These are phyloP conservation scores for Allophyes oxyacanthae DNA, from an alignment of 2,888 invertebrate genomes.

Conservation along the genomic window DNA sequence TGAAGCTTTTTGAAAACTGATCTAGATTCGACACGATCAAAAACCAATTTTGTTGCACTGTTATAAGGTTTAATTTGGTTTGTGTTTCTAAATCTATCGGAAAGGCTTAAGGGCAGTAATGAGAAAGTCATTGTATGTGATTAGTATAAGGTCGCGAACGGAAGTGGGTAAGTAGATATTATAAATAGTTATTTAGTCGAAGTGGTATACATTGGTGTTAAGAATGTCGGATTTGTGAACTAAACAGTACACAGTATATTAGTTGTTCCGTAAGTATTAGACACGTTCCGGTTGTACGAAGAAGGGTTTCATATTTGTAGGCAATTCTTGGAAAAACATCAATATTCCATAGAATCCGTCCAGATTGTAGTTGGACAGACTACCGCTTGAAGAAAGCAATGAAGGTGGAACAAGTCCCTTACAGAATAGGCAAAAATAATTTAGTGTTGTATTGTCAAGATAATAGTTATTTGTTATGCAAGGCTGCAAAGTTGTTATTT, in stretches of 20 bases:
- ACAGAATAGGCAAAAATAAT: no score
- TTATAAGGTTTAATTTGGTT: conserved; percentile 2
- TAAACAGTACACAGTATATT: not conserved
- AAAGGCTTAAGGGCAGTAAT: conserved; percentile 64
- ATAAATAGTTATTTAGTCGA: conserved; percentile 63
- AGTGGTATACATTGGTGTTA: conserved; percentile 71
- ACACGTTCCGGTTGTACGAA: conserved; percentile 8
- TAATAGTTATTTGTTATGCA: no score
- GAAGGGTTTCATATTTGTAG: conserved; percentile 3
- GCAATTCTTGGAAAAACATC: conserved; percentile 17
- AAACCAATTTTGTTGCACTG: not conserved
- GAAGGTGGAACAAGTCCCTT: no score
- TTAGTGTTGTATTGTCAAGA: no score
- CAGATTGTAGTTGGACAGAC: no score
- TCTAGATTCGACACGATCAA: conserved; percentile 2
- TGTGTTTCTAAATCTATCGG: conserved; percentile 34
- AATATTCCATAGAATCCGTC: no score
- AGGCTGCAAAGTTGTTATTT: no score
- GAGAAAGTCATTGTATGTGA: conserved; percentile 74
- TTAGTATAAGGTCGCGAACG: conserved; percentile 76
- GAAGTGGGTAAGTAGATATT: conserved; percentile 72
- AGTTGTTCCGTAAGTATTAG: conserved; percentile 15
- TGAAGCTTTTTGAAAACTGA: not conserved
- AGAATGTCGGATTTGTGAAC: conserved; percentile 63
- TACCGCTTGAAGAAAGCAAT: no score